A percentile compares a stretch with the other conserved stretches of the same genome.
These are phyloP conservation scores for Melanaphis sacchari DNA, from an alignment of 1,140 invertebrate genomes.

Conservation along the genomic window DNA sequence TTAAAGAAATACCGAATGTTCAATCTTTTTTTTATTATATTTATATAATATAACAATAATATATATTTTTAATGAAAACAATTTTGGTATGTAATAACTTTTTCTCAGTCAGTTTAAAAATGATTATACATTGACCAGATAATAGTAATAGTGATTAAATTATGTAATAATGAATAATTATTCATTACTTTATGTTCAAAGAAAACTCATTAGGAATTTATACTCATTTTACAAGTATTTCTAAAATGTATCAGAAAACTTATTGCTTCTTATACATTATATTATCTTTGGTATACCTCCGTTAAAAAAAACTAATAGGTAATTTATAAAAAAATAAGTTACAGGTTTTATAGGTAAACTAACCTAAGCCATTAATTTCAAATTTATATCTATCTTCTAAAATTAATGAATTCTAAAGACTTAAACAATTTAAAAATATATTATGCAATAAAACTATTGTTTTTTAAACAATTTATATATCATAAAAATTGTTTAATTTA, in stretches of 20 bases:
- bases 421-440: not conserved
- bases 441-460: not conserved
- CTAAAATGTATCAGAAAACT: not conserved
- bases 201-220: not conserved
- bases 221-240: not conserved
- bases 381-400: not conserved
- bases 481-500: not conserved
- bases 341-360: constrained; percentile 12
- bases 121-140: no score
- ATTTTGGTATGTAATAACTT: no score
- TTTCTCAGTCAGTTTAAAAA: no score
- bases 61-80: no score
- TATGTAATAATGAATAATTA: not conserved
- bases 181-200: not conserved
- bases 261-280: not conserved
- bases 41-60: no score
- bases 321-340: not conserved
- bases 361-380: not conserved
- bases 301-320: not conserved
- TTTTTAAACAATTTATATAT: not conserved
- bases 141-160: no score
- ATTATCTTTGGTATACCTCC: not conserved
- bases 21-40: no score
- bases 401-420: not conserved
- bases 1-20: no score